phyloP scores from a whole-genome alignment of 2,888 invertebrate genomes.

The Leptinotarsa peninsularis region DNA sequence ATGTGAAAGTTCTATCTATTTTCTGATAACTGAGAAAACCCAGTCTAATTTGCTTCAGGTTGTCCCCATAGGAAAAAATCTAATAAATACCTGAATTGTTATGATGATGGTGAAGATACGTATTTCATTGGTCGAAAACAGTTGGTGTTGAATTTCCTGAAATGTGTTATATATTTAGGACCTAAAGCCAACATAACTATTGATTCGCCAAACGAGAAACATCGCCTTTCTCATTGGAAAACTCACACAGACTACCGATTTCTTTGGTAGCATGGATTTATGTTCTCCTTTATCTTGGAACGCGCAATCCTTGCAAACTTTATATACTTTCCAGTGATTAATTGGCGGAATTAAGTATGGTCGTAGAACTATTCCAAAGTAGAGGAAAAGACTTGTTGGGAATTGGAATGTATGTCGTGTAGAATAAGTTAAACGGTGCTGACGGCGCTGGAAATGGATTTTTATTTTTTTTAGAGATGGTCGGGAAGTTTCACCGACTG shows the following conservation, averaged over 20 bases:
- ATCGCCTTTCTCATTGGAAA: conserved; percentile 5
- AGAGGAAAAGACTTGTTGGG: conserved; percentile 29
- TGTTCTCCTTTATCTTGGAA: conserved; percentile 58
- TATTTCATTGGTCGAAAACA: too few species aligned
- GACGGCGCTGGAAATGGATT: neutral
- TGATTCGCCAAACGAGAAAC: conserved; percentile 1
- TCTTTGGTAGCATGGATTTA: conserved; percentile 60
- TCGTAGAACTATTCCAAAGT: conserved; percentile 49
- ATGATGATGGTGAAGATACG: too few species aligned
- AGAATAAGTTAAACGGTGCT: conserved; percentile 16
- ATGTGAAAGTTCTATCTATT: too few species aligned
- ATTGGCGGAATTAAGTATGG: conserved; percentile 62
- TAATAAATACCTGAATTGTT: too few species aligned
- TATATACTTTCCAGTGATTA: conserved; percentile 60
- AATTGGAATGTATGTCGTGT: conserved; percentile 27
- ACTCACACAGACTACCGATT: conserved; percentile 46
- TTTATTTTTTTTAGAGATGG: neutral
- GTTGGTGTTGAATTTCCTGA: too few species aligned
- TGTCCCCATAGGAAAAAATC: too few species aligned
- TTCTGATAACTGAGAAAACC: too few species aligned
- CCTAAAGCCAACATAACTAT: too few species aligned
- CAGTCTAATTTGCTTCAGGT: too few species aligned
- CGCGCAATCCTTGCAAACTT: conserved; percentile 59
- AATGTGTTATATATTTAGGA: too few species aligned
- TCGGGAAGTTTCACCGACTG: neutral